Base-by-base conservation (phyloP, 2,888 invertebrate genomes). In the Escarpia spicata region DNA sequence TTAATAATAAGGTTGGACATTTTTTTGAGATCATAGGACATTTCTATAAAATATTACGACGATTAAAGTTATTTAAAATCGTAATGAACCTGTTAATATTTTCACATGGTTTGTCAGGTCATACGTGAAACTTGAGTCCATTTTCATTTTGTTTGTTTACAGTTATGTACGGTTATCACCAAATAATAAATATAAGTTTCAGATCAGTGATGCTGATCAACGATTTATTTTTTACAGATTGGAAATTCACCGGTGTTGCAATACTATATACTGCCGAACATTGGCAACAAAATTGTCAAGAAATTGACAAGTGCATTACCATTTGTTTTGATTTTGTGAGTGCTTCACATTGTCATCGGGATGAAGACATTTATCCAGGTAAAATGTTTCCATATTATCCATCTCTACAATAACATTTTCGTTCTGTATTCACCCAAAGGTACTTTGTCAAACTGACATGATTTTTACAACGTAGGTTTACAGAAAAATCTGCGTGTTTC, bases 31-130 rank as follows among this genome's bases (percentile, higher is more conserved):
- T 75, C 75, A 26, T n/a, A 75, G 15, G 15, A 26, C 26, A 75
- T 75, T 75, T 75, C 75, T 75, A 75, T n/a, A 26, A 75, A 75
- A 75, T 75, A 26, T n/a, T 26, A 75, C 75, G n/a, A 75, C 26
- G 26, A 75, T 26, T 75, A 75, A 75, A 75, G 75, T 26, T n/a
- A n/a, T 75, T 75, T 75, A 26, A 75, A 75, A 75, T 75, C 75
- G 75, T 19, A 75, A 6, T 75, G 75, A 26, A 75, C 19, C 26
- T 75, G 75, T 75, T 26, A 19, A 75, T 75, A 75, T 75, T 75
- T 75, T 75, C 75, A 75, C 75, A 75, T 75, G 75, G 75, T 75
- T 75, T 75, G 75, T 75, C 75, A 75, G 75, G 75, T 75, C 75
- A 75, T 75, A 75, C 52, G n/a, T 75, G 26, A 75, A 75, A 75